Evolutionary conservation across 2,797 vertebrate genomes (phyloP).

Genomic region (Ctenosaura bakeri): DNA sequence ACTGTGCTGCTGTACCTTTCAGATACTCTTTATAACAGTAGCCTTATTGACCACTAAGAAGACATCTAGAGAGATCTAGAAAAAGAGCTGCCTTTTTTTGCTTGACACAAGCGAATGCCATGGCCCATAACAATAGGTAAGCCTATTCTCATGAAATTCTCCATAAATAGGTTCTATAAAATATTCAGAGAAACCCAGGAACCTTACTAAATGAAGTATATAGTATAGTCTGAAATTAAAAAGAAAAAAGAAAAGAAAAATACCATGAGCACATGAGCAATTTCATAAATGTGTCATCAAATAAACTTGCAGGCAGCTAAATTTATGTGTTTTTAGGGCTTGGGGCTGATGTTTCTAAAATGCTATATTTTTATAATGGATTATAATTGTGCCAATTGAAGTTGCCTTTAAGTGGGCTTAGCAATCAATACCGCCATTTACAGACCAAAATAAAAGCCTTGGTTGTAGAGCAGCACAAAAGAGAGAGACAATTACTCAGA

Average conservation of each 20-base stretch:
- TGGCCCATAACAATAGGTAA: not conserved
- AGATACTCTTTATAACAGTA: not conserved
- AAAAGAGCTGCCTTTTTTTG: not conserved
- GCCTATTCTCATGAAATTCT: constrained; percentile 3
- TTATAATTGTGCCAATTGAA: constrained; percentile 59
- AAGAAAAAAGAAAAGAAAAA: constrained; percentile 23
- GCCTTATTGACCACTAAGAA: not conserved
- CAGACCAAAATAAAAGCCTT: constrained; percentile 33
- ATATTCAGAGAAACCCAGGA: constrained; percentile 6
- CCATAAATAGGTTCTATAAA: constrained; percentile 9
- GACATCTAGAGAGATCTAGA: not conserved
- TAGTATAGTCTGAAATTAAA: constrained; percentile 9
- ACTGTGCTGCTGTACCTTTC: not conserved
- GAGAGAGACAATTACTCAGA: constrained; percentile 43
- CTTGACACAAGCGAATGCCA: not conserved
- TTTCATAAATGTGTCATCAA: constrained; percentile 27
- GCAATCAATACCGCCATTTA: constrained; percentile 61
- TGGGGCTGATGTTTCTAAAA: constrained; percentile 55
- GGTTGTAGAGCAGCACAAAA: constrained; percentile 45
- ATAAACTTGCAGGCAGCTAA: constrained; percentile 28
- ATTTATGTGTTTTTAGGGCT: constrained; percentile 35
- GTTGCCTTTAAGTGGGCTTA: constrained; percentile 44
- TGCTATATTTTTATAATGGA: constrained; percentile 51
- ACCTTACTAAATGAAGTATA: not conserved
- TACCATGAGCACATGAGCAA: not conserved